A percentile compares a stretch with the other conserved stretches of the same genome.
phyloP scores from a whole-genome alignment of 2,113 vertebrate species.

The Apodemus speciosus region DNA sequence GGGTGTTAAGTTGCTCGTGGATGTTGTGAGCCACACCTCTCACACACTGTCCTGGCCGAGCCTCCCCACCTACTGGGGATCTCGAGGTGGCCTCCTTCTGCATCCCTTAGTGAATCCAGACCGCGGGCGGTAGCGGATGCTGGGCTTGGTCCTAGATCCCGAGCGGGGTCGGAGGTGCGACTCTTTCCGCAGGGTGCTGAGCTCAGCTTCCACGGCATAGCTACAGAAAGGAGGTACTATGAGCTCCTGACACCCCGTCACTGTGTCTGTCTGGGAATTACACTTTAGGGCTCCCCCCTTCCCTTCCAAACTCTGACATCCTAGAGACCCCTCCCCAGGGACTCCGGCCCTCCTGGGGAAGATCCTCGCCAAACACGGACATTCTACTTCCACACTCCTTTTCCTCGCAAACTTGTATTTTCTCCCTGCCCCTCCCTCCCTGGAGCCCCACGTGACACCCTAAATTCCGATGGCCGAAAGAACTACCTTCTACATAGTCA shows the following conservation, averaged over 20 bases:
- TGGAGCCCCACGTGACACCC: not conserved
- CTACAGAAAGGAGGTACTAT: conserved; percentile 23
- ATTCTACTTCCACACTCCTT: not conserved
- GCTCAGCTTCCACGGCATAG: conserved; percentile 43
- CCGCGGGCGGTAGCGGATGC: conserved; percentile 30
- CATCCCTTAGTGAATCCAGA: conserved; percentile 38
- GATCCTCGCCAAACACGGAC: not conserved
- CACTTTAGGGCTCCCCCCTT: not conserved
- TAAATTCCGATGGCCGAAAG: fast-evolving
- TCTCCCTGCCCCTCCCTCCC: not conserved
- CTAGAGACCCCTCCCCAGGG: not conserved
- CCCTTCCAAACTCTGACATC: not conserved
- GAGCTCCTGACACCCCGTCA: not conserved
- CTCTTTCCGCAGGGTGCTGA: not conserved
- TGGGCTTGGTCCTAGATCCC: conserved; percentile 14
- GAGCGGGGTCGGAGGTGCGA: not conserved
- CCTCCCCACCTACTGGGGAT: not conserved
- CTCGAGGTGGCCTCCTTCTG: not conserved
- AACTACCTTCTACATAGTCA: not conserved
- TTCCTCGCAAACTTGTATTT: not conserved
- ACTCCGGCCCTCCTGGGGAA: not conserved
- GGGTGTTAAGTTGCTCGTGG: not conserved
- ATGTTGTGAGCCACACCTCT: not conserved
- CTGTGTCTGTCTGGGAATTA: not conserved
- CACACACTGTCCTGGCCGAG: not conserved